Evolutionary conservation across 1,140 invertebrate species (phyloP).

Genomic region (Fopius arisanus): DNA sequence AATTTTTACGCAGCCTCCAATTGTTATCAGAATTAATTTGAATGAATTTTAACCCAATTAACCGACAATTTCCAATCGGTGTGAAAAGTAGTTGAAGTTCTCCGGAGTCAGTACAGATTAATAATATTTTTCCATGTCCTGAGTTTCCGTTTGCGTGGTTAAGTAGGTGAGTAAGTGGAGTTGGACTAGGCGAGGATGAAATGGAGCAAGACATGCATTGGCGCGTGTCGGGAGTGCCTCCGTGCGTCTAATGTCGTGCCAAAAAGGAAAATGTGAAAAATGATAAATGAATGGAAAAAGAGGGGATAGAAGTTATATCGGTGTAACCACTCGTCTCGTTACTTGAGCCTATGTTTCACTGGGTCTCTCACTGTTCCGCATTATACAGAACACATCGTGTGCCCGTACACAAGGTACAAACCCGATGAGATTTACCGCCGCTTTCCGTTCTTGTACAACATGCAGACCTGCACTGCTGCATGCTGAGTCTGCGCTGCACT

Average conservation of each 20-base stretch:
- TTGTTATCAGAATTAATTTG: too few species aligned
- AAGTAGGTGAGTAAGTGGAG: slow-evolving; percentile 61
- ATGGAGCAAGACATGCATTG: slow-evolving; percentile 64
- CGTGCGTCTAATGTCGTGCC: background rate
- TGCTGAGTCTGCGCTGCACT: background rate
- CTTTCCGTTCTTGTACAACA: slow-evolving; percentile 24
- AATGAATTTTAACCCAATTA: too few species aligned
- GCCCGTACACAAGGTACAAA: slow-evolving; percentile 8
- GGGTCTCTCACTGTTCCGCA: background rate
- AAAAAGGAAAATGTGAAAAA: background rate
- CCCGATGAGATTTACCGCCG: slow-evolving; percentile 34
- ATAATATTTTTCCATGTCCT: too few species aligned
- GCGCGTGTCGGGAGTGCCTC: slow-evolving; percentile 62
- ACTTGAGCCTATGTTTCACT: slow-evolving; percentile 21
- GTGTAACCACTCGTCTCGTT: slow-evolving; percentile 8
- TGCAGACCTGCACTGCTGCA: background rate
- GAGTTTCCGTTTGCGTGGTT: slow-evolving; percentile 56
- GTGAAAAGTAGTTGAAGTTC: too few species aligned
- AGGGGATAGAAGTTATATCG: background rate
- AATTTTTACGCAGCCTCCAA: too few species aligned
- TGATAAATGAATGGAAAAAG: slow-evolving; percentile 2
- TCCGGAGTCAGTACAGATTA: too few species aligned
- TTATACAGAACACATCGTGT: slow-evolving; percentile 3
- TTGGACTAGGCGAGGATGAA: slow-evolving; percentile 57
- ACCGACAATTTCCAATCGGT: too few species aligned